Evolutionary conservation across 2,113 vertebrate species (phyloP).

Genomic region (Passer domesticus): DNA sequence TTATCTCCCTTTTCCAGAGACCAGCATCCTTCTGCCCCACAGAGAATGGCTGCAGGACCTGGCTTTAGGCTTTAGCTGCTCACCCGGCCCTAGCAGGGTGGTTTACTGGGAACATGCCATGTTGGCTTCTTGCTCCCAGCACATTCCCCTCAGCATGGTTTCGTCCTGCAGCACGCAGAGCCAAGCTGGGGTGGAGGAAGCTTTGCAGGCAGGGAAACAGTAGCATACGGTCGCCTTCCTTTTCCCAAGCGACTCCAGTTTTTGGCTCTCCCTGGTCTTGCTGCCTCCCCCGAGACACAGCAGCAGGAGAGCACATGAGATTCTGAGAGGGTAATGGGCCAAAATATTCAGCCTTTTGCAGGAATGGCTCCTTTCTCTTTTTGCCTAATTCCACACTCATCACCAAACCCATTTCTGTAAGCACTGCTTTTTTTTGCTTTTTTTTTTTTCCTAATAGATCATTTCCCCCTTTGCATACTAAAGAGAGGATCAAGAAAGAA

Average conservation of each 20-base stretch:
- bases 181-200: neutral
- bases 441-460: neutral
- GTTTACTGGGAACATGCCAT: fast-evolving
- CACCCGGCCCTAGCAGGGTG: neutral
- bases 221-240: neutral
- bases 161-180: neutral
- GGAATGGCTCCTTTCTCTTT: neutral
- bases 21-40: neutral
- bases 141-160: neutral
- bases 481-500: slow-evolving; percentile 1
- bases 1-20: neutral
- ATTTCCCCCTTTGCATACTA: neutral
- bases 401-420: neutral
- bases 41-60: neutral
- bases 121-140: neutral
- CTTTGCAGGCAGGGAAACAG: neutral
- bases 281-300: neutral
- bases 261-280: neutral
- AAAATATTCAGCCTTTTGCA: neutral
- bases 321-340: neutral
- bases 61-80: neutral
- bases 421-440: neutral
- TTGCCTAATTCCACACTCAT: neutral
- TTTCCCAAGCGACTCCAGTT: neutral
- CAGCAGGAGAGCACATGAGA: fast-evolving